A percentile compares a stretch with the other conserved stretches of the same genome.
Conservation (phyloP, 2,797 vertebrate genomes). For the Sebastes minor region DNA sequence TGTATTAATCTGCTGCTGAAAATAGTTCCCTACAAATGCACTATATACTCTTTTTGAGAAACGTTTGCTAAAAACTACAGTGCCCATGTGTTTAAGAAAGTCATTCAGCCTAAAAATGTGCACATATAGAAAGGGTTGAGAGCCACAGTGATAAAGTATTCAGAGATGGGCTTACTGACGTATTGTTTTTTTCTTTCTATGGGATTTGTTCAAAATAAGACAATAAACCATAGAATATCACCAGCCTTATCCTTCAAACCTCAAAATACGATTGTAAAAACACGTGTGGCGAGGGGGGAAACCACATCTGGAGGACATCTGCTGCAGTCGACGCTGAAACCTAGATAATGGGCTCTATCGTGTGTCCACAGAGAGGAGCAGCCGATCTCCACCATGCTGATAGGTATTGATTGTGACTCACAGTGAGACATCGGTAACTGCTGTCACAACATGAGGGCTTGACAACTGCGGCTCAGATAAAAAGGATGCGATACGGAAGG, state of each 20-base stretch:
- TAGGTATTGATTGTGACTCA: conserved; percentile 69
- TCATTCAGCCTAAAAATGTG: neutral
- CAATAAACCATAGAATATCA: neutral
- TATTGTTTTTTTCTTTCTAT: conserved; percentile 1
- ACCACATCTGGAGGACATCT: conserved; percentile 42
- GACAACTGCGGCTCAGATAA: conserved; percentile 55
- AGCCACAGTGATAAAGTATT: neutral
- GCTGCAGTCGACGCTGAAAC: conserved; percentile 34
- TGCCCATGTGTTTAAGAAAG: neutral
- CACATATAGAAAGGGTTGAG: neutral
- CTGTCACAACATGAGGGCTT: conserved; percentile 59
- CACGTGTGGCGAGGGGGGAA: conserved; percentile 25
- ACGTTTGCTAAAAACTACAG: neutral
- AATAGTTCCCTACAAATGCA: too few relatives aligned
- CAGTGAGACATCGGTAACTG: conserved; percentile 67
- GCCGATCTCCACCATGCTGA: conserved; percentile 61
- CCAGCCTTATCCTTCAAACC: conserved; percentile 2
- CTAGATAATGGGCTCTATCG: conserved; percentile 51
- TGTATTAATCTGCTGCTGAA: neutral
- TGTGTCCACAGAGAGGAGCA: conserved; percentile 52
- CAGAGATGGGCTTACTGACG: neutral
- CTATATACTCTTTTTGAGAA: neutral
- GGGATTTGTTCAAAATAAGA: conserved; percentile 23
- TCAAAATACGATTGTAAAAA: conserved; percentile 43
- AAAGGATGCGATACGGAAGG: conserved; percentile 31